Base-by-base conservation (phyloP, 2,113 vertebrate species). In the Gracilinanus agilis region DNA sequence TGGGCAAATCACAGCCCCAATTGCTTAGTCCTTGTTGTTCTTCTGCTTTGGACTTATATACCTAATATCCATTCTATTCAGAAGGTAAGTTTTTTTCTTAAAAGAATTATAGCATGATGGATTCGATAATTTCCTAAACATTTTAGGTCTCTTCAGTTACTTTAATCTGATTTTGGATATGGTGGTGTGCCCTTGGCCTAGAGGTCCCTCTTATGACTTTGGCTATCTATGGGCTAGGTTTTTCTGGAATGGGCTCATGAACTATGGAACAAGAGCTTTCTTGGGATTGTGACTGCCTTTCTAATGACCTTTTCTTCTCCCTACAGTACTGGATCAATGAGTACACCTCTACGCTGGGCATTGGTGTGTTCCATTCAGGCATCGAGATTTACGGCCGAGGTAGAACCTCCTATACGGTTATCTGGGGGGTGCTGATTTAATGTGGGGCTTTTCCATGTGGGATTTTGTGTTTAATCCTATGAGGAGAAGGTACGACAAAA, bases 311-410 rank as follows among this genome's bases (percentile, higher is more conserved):
- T 98, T 89, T 97, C 27, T 67, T 92, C 83, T 96, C 95, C 93
- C 97, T 97, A 90, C 98, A 99, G 99, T 99, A 99, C 97, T 99
- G 99, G 99, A 99, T 99, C 97, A 99, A 99, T 53, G 99, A 99
- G 97, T 99, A 99, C 98, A 99, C 99, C 1, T 99, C 99, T 97
- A 99, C 99, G 96, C 98, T 99, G 98, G 99, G 99, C 55, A 99
- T 99, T 96, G 99, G 99, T 97, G 99, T 99, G 97, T 99, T 99
- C 98, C 99, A 99, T 98, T 99, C 99, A 97, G 99, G 99, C 98
- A 99, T 99, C 49, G 99, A 99, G 98, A 99, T 99, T 97, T 99
- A 99, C 90, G 99, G 99, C 97, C 98, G 99, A 99, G 99, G 99
- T 99, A 98, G 97, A 98, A 92, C 9, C 44, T 29, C n/a, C 49